These are phyloP conservation scores for Ascaphus truei DNA, from an alignment of 2,113 vertebrate species.

Conservation along the genomic window DNA sequence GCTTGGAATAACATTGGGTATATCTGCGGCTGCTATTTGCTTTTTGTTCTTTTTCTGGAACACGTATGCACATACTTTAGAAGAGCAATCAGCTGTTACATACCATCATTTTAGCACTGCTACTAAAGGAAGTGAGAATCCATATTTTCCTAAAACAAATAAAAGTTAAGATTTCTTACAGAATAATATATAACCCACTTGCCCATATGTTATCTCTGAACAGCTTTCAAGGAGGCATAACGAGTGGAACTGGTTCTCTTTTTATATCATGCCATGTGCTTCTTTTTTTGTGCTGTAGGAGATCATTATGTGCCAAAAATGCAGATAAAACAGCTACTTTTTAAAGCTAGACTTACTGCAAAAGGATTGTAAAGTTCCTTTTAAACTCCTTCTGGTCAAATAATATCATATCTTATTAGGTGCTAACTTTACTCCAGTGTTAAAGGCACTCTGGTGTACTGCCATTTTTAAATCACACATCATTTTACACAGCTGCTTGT, in stretches of 20 bases:
- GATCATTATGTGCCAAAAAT: not conserved
- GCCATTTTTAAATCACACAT: not conserved
- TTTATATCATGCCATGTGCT: not conserved
- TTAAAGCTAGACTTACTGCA: not conserved
- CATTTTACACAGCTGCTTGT: not conserved
- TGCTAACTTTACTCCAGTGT: not conserved
- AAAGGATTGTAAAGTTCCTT: not conserved
- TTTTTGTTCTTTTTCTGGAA: no score
- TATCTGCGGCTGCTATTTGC: no score
- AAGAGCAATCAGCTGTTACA: no score
- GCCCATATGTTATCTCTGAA: not conserved
- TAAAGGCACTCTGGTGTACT: not conserved
- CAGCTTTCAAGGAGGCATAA: not conserved
- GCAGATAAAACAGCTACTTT: not conserved
- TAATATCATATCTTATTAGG: not conserved
- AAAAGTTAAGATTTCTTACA: not conserved
- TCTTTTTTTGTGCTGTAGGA: not conserved
- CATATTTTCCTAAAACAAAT: not conserved
- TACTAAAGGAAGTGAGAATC: slow-evolving; percentile 29
- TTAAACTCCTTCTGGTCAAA: not conserved
- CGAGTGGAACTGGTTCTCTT: not conserved
- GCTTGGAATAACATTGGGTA: no score
- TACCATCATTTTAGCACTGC: no score
- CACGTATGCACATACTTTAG: no score
- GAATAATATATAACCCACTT: not conserved